Percentiles rank a stretch among this genome's conserved stretches.
Conservation (phyloP, 2,113 vertebrate species). For the Cheilinus undulatus region DNA sequence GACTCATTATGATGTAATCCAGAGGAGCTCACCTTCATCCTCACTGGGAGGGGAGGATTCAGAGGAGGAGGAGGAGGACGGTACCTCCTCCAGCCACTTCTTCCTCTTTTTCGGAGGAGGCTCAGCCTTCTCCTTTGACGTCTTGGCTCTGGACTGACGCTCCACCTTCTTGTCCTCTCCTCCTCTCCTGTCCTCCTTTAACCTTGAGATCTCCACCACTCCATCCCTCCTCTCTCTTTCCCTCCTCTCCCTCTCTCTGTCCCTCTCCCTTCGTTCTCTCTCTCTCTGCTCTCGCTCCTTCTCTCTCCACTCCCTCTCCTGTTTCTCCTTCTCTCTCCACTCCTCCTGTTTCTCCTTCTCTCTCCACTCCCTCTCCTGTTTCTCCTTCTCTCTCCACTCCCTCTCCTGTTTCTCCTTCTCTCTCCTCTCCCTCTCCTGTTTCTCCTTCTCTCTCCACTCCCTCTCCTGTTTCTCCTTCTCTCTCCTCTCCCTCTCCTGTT, state of each 20-base stretch:
- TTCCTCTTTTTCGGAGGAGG: slow-evolving; percentile 94
- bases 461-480: neutral
- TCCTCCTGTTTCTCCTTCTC: neutral
- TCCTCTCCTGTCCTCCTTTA: slow-evolving; percentile 53
- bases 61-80: slow-evolving; percentile 87
- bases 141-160: slow-evolving; percentile 81
- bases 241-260: neutral
- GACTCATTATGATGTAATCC: no score
- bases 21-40: slow-evolving; percentile 85
- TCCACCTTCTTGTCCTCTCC: slow-evolving; percentile 54
- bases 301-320: neutral
- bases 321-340: slow-evolving; percentile 7
- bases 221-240: slow-evolving; percentile 22
- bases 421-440: slow-evolving; percentile 9
- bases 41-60: slow-evolving; percentile 91
- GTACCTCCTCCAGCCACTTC: slow-evolving; percentile 91
- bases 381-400: slow-evolving; percentile 12
- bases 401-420: slow-evolving; percentile 3
- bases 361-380: neutral
- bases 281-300: neutral
- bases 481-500: neutral
- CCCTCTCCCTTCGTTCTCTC: neutral
- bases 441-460: slow-evolving; percentile 3
- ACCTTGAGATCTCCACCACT: slow-evolving; percentile 12
- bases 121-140: slow-evolving; percentile 88